Evolutionary conservation across 2,888 invertebrate genomes (phyloP), one percentile per base, ranked within the genome.

Genomic region (Beris morrisii): DNA sequence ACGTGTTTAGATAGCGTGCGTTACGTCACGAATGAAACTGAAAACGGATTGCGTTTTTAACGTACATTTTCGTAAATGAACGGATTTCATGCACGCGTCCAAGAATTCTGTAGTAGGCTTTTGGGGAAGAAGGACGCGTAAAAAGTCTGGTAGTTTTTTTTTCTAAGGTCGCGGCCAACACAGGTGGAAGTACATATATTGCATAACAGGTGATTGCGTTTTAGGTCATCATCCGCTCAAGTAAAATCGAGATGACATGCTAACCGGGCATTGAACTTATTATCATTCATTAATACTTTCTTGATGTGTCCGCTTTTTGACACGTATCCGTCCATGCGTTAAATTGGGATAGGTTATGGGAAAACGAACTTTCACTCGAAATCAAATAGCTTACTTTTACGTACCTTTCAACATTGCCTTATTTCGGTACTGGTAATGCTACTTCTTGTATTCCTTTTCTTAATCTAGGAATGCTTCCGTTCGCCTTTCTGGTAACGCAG

Each of bases 11-110:
- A 68, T 70, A 68, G 68, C 70, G 70, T 70, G 70, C 64, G 63
- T 68, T 67, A 68, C 68, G 68, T 68, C 68, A 70, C 65, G 65
- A 67, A 68, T 63, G 65, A 70, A 70, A 70, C 59, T 45, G 68
- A 68, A 69, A 69, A 65, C 58, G 3, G 67, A 59, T 70, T 70
- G 67, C 68, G 68, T 70, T 70, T 68, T 64, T 65, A 68, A 66
- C 67, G 68, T 68, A 67, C 66, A 68, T 68, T 65, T 69, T 67
- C 56, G 64, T 67, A 69, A 69, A 67, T 67, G 58, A 69, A 65
- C 63, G 56, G 63, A 67, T 56, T 64, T 68, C 68, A 68, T 70
- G 70, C 67, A 70, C 67, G 66, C 63, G 64, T 44, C 50, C 50
- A 50, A 38, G 52, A 43, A 38, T 13, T 22, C 13, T 50, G 38